These are phyloP conservation scores for Archocentrus centrarchus DNA, from an alignment of 2,113 vertebrate genomes.

Conservation along the genomic window DNA sequence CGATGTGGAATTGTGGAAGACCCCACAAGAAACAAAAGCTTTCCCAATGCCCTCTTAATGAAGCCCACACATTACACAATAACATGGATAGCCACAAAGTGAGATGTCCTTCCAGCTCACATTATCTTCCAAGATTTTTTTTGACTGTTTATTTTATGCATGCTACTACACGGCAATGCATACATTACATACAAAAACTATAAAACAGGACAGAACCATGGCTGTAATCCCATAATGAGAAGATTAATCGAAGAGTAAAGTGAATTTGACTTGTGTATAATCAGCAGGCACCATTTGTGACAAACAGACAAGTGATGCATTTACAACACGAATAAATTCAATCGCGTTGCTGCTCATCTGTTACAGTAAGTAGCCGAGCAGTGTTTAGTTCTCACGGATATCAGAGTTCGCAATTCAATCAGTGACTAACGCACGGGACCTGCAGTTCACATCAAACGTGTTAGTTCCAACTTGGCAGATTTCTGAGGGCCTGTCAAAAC, in stretches of 20 bases:
- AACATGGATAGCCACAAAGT: neutral
- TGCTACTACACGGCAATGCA: neutral
- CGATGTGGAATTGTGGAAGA: conserved; percentile 27
- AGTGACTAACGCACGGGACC: neutral
- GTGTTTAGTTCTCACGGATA: conserved; percentile 5
- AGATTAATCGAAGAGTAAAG: neutral
- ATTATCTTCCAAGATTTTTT: neutral
- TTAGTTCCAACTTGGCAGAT: neutral
- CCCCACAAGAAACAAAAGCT: conserved; percentile 31
- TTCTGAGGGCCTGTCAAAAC: neutral
- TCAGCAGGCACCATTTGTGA: neutral
- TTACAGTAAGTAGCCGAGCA: neutral
- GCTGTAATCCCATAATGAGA: neutral
- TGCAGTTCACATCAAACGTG: neutral
- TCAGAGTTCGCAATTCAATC: neutral
- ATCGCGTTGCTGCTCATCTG: neutral
- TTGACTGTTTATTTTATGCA: neutral
- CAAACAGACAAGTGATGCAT: neutral
- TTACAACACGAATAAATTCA: neutral
- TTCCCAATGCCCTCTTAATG: neutral
- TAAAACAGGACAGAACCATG: neutral
- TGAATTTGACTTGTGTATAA: neutral
- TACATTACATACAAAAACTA: conserved; percentile 2
- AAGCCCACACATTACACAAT: conserved; percentile 13
- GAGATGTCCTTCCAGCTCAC: conserved; percentile 4